Conservation (phyloP, 2,797 vertebrate genomes). For the Cynodonichthys magdalenae region DNA sequence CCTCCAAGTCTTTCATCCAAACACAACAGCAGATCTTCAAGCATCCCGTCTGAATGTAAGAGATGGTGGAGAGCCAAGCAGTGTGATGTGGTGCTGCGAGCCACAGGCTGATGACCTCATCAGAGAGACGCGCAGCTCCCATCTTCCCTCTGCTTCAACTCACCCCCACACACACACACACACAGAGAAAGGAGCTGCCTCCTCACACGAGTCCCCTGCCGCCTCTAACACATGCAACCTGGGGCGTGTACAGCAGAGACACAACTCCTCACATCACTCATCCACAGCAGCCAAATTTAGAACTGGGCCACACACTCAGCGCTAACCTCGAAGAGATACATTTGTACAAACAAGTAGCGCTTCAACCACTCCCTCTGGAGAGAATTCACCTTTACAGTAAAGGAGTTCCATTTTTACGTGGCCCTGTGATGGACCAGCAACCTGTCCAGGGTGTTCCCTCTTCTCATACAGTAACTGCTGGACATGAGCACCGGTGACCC, state of each 20-base stretch:
- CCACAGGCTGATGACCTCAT: slow-evolving; percentile 67
- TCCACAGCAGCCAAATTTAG: slow-evolving; percentile 47
- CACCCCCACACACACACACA: slow-evolving; percentile 21
- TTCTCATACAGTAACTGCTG: no score
- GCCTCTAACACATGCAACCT: slow-evolving; percentile 57
- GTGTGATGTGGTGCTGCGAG: slow-evolving; percentile 42
- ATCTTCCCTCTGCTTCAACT: slow-evolving; percentile 32
- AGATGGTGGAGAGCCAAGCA: slow-evolving; percentile 24
- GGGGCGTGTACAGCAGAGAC: slow-evolving; percentile 61
- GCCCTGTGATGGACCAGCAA: no score
- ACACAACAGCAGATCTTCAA: slow-evolving; percentile 28
- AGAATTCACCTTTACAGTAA: background rate
- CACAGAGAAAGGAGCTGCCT: slow-evolving; percentile 34
- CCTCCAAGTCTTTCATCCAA: slow-evolving; percentile 16
- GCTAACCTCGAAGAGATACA: slow-evolving; percentile 22
- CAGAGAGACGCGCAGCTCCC: slow-evolving; percentile 43
- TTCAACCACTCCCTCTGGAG: background rate
- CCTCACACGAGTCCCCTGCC: slow-evolving; percentile 38
- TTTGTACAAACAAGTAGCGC: slow-evolving; percentile 11
- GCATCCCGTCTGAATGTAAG: slow-evolving; percentile 16
- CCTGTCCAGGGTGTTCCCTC: no score
- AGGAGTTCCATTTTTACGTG: no score
- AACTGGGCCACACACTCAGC: slow-evolving; percentile 12
- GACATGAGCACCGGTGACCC: no score
- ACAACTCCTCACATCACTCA: slow-evolving; percentile 67